Base-by-base conservation (phyloP, 2,888 invertebrate species). In the Icerya purchasi region DNA sequence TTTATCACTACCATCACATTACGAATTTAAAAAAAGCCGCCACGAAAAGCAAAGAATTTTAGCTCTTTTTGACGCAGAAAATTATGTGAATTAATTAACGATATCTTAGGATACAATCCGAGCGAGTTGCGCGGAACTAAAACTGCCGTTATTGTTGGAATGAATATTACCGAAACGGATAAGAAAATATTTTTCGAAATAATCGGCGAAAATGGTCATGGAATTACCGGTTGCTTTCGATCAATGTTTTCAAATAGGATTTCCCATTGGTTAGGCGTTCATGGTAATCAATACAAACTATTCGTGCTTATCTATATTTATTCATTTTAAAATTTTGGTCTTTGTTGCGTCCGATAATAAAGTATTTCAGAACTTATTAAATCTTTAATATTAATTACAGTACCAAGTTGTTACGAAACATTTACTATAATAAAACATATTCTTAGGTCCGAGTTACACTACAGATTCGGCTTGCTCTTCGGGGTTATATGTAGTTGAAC, bases 101-200 rank as follows among this genome's bases (percentile, higher is more conserved):
- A n/a, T n/a, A n/a, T n/a, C n/a, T n/a, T 14, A 58, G 58, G 58
- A 2, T 58, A 58, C 50, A 58, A 58, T 54, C 58, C 58, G 25
- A n/a, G 54, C 8, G 54, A 19, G 22, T 50, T 58, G 14, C 19
- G 22, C 25, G 22, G 50, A 3, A 54, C n/a, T 2, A 58, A 58
- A 25, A 49, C 54, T 14, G 58, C 54, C 19, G 58, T 58, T 18
- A 49, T 58, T 3, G 23, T 58, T 3, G 58, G 58, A 54, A 5
- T 58, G 1, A 54, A 58, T 20, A 22, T 58, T 14, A 58, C 54
- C 54, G 58, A 58, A 50, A 54, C 52, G 20, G 58, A 58, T 8
- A 49, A 21, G 18, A 50, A 53, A 3, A 54, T 25, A 22, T 54
- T 59, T 21, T 22, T 21, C 21, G 22, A 54, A 3, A 55, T 52